These are phyloP conservation scores for Gymnogyps californianus DNA, from an alignment of 2,113 vertebrate species.

Conservation along the genomic window DNA sequence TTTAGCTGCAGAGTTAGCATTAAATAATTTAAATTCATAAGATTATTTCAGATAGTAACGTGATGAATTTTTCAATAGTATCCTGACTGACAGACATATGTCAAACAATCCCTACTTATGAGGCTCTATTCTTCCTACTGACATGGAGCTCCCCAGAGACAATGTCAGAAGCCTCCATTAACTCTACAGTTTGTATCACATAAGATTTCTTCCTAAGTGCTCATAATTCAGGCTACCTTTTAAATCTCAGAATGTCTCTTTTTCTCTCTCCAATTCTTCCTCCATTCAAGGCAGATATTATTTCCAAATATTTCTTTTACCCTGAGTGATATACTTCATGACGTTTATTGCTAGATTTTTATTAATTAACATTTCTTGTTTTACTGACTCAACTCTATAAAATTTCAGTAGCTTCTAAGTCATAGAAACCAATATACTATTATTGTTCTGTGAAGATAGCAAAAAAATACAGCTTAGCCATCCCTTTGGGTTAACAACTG, in stretches of 20 bases:
- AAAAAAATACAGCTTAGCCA: not conserved
- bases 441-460: not conserved
- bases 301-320: not conserved
- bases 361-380: not conserved
- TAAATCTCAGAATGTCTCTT: not conserved
- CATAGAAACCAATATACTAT: not conserved
- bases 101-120: not conserved
- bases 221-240: not conserved
- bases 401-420: not conserved
- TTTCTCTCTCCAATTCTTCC: not conserved
- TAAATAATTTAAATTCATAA: not conserved
- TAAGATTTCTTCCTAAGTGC: not conserved
- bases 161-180: not conserved
- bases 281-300: not conserved
- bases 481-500: not conserved
- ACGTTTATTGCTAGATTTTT: not conserved
- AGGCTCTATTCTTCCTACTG: not conserved
- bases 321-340: not conserved
- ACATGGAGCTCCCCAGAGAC: not conserved
- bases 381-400: not conserved
- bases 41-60: not conserved
- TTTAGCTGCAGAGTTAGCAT: not conserved
- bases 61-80: not conserved
- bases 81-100: not conserved
- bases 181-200: not conserved